Percentiles rank a stretch among this genome's conserved stretches.
phyloP scores from a whole-genome alignment of 2,888 invertebrate genomes.

The Nephrotoma guestfalica region DNA sequence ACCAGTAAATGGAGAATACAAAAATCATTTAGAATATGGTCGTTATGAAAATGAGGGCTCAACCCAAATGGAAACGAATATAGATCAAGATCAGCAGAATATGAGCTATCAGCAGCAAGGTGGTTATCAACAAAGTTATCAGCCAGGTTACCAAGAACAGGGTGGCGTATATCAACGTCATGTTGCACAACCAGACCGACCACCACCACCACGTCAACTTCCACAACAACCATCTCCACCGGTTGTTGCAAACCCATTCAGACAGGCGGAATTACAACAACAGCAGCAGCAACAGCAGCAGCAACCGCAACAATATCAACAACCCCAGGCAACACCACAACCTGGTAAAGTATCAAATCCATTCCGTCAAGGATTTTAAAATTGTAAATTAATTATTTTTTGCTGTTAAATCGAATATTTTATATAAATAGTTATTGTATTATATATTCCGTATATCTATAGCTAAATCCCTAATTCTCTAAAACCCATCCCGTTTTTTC shows the following conservation, averaged over 20 bases:
- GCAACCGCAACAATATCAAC: constrained; percentile 30
- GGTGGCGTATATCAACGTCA: constrained; percentile 33
- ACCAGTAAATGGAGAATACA: constrained; percentile 59
- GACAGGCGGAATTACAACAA: constrained; percentile 40
- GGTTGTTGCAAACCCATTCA: constrained; percentile 53
- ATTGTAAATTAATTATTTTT: constrained; percentile 19
- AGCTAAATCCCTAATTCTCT: background rate
- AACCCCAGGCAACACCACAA: constrained; percentile 30
- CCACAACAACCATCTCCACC: constrained; percentile 25
- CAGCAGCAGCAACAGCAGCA: constrained; percentile 28
- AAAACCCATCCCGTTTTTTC: background rate
- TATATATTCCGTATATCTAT: background rate
- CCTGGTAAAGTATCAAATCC: constrained; percentile 47
- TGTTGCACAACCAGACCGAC: constrained; percentile 29
- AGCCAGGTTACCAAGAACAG: constrained; percentile 32
- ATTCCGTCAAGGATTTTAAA: constrained; percentile 64
- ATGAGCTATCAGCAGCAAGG: constrained; percentile 16
- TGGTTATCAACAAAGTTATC: constrained; percentile 31
- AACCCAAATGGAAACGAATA: constrained; percentile 45
- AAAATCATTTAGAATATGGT: constrained; percentile 65
- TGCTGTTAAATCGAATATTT: background rate
- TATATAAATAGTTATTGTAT: background rate
- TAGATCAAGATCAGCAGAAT: constrained; percentile 35
- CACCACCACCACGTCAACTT: constrained; percentile 27
- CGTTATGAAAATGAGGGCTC: constrained; percentile 37